Evolutionary conservation across 1,140 invertebrate genomes (phyloP).

Genomic region (Zaprionus tsacasi): DNA sequence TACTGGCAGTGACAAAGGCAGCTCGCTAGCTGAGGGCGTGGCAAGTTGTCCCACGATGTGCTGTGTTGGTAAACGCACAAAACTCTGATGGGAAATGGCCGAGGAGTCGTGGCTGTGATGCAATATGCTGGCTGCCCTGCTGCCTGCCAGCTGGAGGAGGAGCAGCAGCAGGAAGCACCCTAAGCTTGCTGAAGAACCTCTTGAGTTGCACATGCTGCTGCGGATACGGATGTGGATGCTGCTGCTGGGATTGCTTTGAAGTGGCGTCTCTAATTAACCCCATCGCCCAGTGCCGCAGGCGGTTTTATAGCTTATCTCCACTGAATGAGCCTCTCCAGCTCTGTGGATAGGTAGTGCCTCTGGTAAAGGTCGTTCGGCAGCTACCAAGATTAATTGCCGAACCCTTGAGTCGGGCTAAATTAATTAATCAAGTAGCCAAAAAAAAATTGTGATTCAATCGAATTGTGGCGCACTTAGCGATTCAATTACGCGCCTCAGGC

Average conservation of each 20-base stretch:
- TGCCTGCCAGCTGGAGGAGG: neutral
- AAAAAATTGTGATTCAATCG: conserved; percentile 49
- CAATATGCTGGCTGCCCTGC: conserved; percentile 54
- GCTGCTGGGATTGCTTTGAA: neutral
- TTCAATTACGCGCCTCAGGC: conserved; percentile 70
- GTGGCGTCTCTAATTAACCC: conserved; percentile 53
- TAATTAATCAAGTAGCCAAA: conserved; percentile 69
- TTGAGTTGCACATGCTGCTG: conserved; percentile 7
- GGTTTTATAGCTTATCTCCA: conserved; percentile 45
- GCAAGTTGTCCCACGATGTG: neutral
- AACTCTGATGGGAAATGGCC: conserved; percentile 85
- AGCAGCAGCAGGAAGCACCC: conserved; percentile 21
- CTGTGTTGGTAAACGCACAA: conserved; percentile 41
- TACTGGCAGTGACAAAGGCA: neutral
- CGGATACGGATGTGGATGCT: no score
- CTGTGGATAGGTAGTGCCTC: conserved; percentile 15
- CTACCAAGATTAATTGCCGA: conserved; percentile 38
- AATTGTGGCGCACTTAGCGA: conserved; percentile 62
- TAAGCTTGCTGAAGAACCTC: neutral
- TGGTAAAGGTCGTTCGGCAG: conserved; percentile 32
- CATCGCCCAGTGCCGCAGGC: conserved; percentile 25
- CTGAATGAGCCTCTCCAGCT: conserved; percentile 24
- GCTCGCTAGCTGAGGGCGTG: neutral
- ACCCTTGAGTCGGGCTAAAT: conserved; percentile 48
- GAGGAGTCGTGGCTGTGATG: conserved; percentile 44